Evolutionary conservation across 1,140 invertebrate species (phyloP).

Genomic region (Musca vetustissima): DNA sequence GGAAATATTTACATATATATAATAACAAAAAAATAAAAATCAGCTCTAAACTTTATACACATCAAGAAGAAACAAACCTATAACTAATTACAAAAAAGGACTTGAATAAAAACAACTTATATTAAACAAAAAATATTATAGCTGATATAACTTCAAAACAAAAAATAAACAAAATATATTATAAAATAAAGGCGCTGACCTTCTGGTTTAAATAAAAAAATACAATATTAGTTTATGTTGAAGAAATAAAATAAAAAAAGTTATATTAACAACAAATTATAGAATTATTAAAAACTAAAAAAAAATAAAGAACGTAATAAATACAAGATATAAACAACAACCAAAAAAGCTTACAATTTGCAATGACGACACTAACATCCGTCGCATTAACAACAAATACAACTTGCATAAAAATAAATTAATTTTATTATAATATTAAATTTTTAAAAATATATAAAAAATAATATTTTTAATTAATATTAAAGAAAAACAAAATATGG

Average conservation of each 20-base stretch:
- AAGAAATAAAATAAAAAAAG: background rate
- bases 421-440: no score
- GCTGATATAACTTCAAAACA: conserved; percentile 33
- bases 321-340: conserved; percentile 12
- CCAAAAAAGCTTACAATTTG: conserved; percentile 16
- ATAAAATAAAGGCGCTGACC: conserved; percentile 39
- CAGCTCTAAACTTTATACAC: conserved; percentile 7
- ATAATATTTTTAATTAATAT: no score
- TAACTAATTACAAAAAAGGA: conserved; percentile 10
- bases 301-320: background rate
- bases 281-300: background rate
- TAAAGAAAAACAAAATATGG: no score
- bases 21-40: background rate
- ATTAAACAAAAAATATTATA: conserved; percentile 8
- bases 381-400: conserved; percentile 5
- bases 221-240: conserved; percentile 16
- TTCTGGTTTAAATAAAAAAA: conserved; percentile 33
- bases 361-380: background rate
- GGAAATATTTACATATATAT: background rate
- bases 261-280: background rate
- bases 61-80: background rate
- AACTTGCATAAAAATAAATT: conserved; percentile 40
- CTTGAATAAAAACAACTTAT: background rate
- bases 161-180: conserved; percentile 15
- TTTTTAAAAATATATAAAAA: no score